These are phyloP conservation scores for Apamea epomidion DNA, from an alignment of 2,888 invertebrate genomes.

Conservation along the genomic window DNA sequence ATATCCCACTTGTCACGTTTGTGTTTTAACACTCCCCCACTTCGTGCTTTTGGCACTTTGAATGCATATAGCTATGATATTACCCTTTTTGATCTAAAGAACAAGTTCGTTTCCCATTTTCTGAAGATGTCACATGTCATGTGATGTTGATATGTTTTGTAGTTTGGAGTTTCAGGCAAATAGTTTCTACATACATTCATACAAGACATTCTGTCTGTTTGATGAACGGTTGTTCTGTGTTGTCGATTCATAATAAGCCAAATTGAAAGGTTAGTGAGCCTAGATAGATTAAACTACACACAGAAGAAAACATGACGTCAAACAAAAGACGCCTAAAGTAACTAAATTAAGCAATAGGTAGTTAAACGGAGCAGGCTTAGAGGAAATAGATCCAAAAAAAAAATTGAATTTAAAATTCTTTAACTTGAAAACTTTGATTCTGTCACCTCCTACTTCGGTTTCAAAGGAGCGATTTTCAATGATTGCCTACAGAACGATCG, in stretches of 20 bases:
- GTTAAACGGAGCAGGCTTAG: background rate
- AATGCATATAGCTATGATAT: conserved; percentile 69
- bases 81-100: conserved; percentile 52
- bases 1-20: conserved; percentile 84
- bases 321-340: background rate
- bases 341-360: background rate
- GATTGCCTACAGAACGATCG: conserved; percentile 68
- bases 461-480: conserved; percentile 61
- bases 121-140: background rate
- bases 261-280: background rate
- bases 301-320: background rate
- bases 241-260: background rate
- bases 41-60: conserved; percentile 71
- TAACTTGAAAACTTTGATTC: conserved; percentile 42
- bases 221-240: background rate
- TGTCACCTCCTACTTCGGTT: conserved; percentile 49
- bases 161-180: conserved; percentile 8
- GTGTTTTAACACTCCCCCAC: conserved; percentile 76
- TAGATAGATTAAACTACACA: background rate
- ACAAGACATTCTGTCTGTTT: background rate
- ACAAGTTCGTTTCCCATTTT: conserved; percentile 8
- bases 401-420: conserved; percentile 33
- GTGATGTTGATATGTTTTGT: conserved; percentile 17
- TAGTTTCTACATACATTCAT: background rate
- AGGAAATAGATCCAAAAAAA: conserved; percentile 4